A percentile compares a stretch with the other conserved stretches of the same genome.
These are phyloP conservation scores for Stegophylla sp. DNA, from an alignment of 2,888 invertebrate genomes.

Conservation along the genomic window DNA sequence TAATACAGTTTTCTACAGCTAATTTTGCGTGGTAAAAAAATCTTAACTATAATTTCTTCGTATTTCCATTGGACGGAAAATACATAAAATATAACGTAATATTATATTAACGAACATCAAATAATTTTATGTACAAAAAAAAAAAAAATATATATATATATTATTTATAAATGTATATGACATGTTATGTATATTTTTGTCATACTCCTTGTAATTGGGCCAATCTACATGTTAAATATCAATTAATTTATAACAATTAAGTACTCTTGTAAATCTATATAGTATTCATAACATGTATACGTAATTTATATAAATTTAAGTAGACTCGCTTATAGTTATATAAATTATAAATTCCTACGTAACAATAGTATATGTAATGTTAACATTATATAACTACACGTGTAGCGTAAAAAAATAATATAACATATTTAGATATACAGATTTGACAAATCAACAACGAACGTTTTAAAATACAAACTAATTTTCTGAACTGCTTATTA, in stretches of 20 bases:
- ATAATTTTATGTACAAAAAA: background rate
- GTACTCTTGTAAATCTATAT: slow-evolving; percentile 25
- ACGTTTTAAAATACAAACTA: slow-evolving; percentile 20
- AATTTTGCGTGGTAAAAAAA: slow-evolving; percentile 36
- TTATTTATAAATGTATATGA: background rate
- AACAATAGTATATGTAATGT: slow-evolving; percentile 25
- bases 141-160: slow-evolving; percentile 21
- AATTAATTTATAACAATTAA: slow-evolving; percentile 40
- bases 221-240: slow-evolving; percentile 27
- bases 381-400: slow-evolving; percentile 25
- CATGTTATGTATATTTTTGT: slow-evolving; percentile 13
- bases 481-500: background rate
- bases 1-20: slow-evolving; percentile 13
- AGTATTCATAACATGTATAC: slow-evolving; percentile 26
- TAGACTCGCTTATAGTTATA: slow-evolving; percentile 18
- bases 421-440: slow-evolving; percentile 25
- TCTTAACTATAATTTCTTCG: slow-evolving; percentile 14
- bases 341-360: slow-evolving; percentile 24
- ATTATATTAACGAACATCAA: slow-evolving; percentile 15
- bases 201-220: background rate
- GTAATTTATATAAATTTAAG: slow-evolving; percentile 23
- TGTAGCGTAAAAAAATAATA: slow-evolving; percentile 49
- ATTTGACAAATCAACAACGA: slow-evolving; percentile 32
- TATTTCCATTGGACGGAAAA: slow-evolving; percentile 12
- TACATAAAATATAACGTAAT: slow-evolving; percentile 21